Conservation (phyloP, 2,888 invertebrate genomes). For the Arrhopalites spinosus region DNA sequence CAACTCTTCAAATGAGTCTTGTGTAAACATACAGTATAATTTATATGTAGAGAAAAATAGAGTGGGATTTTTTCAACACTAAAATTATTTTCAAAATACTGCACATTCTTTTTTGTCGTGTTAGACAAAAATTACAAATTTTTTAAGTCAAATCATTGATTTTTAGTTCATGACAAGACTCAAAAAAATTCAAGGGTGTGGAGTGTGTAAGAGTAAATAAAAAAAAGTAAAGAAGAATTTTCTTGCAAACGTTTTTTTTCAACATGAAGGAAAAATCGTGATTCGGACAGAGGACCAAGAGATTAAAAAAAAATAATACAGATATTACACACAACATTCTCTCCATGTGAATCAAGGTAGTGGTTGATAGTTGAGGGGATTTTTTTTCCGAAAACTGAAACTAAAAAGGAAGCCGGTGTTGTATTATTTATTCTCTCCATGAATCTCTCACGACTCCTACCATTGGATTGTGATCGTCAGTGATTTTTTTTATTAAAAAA, state of each 20-base stretch:
- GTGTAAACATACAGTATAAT: no score
- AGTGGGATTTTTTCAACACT: no score
- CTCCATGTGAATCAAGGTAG: no score
- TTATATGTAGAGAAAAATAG: no score
- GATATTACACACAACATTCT: background rate
- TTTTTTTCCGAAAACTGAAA: background rate
- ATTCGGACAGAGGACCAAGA: constrained; percentile 36
- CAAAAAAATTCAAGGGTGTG: no score
- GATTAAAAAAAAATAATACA: constrained; percentile 37
- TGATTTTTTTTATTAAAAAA: background rate
- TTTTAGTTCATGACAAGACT: no score
- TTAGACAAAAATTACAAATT: no score
- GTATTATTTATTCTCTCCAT: background rate
- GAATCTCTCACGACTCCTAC: constrained; percentile 27
- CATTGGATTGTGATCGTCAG: background rate
- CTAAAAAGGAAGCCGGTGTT: constrained; percentile 15
- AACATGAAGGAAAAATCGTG: constrained; percentile 38
- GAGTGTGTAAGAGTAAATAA: background rate
- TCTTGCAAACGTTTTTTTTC: background rate
- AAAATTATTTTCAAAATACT: no score
- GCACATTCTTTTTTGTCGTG: no score
- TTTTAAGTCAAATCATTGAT: no score
- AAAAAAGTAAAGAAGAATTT: background rate
- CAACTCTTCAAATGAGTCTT: no score
- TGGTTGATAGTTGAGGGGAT: background rate